A percentile compares a stretch with the other conserved stretches of the same genome.
phyloP scores from a whole-genome alignment of 2,113 vertebrate species.

The Neolamprologus devosi region DNA sequence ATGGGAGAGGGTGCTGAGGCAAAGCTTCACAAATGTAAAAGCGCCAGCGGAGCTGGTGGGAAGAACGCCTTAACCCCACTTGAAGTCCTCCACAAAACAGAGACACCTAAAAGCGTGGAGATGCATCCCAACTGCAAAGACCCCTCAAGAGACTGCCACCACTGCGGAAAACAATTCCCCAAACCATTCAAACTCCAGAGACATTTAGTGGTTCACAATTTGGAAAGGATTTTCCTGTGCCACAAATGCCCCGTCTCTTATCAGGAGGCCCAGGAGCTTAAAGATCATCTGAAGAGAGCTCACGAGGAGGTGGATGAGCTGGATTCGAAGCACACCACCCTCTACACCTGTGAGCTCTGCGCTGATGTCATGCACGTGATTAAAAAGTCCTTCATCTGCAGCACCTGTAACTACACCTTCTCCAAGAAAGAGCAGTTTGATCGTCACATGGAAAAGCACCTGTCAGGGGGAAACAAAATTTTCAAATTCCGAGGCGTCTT shows the following conservation, averaged over 20 bases:
- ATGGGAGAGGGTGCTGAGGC: conserved; percentile 55
- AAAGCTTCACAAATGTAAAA: conserved; percentile 54
- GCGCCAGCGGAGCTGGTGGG: conserved; percentile 28
- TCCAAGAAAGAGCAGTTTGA: conserved; percentile 97
- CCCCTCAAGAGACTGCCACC: conserved; percentile 93
- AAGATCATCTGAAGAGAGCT: conserved; percentile 78
- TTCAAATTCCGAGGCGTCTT: conserved; percentile 86
- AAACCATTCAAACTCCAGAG: conserved; percentile 98
- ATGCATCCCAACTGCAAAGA: conserved; percentile 94
- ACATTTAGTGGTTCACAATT: conserved; percentile 93
- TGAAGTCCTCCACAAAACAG: conserved; percentile 65
- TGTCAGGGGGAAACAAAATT: conserved; percentile 78
- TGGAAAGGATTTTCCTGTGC: conserved; percentile 92
- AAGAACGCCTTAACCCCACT: conserved; percentile 59
- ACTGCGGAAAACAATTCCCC: conserved; percentile 96
- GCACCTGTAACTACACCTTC: conserved; percentile 97
- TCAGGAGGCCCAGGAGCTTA: conserved; percentile 82
- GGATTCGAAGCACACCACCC: conserved; percentile 88
- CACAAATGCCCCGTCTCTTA: conserved; percentile 88
- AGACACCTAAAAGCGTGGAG: conserved; percentile 70
- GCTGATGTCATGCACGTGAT: conserved; percentile 95
- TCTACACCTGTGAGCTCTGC: conserved; percentile 93
- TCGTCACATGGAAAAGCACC: conserved; percentile 96
- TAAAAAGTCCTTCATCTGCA: conserved; percentile 95
- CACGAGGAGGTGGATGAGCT: conserved; percentile 76